Evolutionary conservation across 2,113 vertebrate genomes (phyloP), one percentile per base, ranked within the genome.

Genomic region (Corapipo altera): DNA sequence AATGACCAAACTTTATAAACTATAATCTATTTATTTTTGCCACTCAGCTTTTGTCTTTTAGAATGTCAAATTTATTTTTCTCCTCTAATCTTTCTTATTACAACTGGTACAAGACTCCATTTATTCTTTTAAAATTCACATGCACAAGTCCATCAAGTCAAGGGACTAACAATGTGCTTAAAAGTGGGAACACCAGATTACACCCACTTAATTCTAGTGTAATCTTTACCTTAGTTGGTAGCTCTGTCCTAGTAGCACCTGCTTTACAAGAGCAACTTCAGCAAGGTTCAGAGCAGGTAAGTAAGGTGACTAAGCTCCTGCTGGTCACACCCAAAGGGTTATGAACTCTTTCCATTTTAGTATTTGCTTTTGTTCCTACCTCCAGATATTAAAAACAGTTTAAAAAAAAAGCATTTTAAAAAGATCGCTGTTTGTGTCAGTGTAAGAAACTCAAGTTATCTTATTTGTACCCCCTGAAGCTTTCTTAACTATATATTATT

Each of bases 191-290:
- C 54, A 73, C 12, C 22, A 88, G 92, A 85, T 81, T 87, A 89
- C 62, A 79, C 49, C 26, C 41, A 82, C 46, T 70, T 90, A 96
- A 96, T 92, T 78, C 95, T 76, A 87, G 54, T 46, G 70, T 94
- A 93, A 96, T 67, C 96, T 92, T 93, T 70, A 92, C 85, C 91
- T 95, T 22, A 87, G 80, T n/a, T 92, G 73, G 88, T 89, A 97
- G 73, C 88, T 87, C 86, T 96, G 90, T 77, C 88, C 91, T 85
- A 95, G 91, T 17, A 72, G 65, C 88, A 96, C 92, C 88, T 92
- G 75, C 72, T 94, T 74, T 79, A 5, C 33, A 85, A n/a, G 32
- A 93, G 28, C 76, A 85, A 84, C 73, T 96, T 87, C 62, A 52
- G 57, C 39, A 24, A 89, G 87, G 74, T 88, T 92, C 91, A 95